phyloP scores from a whole-genome alignment of 2,888 invertebrate species.

The Agrypnus murinus region DNA sequence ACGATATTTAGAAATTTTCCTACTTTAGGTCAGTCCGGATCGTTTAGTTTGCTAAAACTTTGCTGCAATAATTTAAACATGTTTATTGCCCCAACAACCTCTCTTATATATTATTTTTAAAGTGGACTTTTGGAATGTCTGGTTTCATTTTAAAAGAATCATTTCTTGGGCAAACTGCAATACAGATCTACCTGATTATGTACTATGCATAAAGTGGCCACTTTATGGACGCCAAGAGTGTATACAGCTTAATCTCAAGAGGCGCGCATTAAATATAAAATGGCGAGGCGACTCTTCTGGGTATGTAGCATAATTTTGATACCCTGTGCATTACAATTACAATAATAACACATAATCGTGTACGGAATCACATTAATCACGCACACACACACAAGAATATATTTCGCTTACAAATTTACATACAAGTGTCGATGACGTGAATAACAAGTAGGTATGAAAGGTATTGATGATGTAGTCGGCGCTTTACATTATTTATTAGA shows the following conservation, averaged over 20 bases:
- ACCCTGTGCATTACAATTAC: slow-evolving; percentile 27
- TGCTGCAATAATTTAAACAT: too few species aligned
- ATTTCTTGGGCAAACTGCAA: too few species aligned
- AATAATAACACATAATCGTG: slow-evolving; percentile 36
- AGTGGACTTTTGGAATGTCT: too few species aligned
- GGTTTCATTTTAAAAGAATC: too few species aligned
- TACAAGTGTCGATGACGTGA: slow-evolving; percentile 24
- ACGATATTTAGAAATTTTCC: too few species aligned
- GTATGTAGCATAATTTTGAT: slow-evolving; percentile 18
- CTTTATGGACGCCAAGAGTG: too few species aligned
- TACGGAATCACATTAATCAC: slow-evolving; percentile 29
- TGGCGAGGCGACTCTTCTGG: slow-evolving; percentile 2
- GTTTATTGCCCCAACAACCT: too few species aligned
- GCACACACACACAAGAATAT: slow-evolving; percentile 9
- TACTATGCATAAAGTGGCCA: too few species aligned
- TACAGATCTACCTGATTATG: too few species aligned
- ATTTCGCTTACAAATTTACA: slow-evolving; percentile 22
- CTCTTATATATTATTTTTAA: too few species aligned
- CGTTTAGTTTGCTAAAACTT: too few species aligned
- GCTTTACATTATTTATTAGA: slow-evolving; percentile 18
- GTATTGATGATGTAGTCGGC: slow-evolving; percentile 20
- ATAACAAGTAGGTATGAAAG: slow-evolving; percentile 13
- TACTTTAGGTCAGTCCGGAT: too few species aligned
- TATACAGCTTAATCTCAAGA: slow-evolving; percentile 2
- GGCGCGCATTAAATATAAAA: slow-evolving; percentile 16